Conservation (phyloP, 2,113 vertebrate genomes). For the Salminus brasiliensis region DNA sequence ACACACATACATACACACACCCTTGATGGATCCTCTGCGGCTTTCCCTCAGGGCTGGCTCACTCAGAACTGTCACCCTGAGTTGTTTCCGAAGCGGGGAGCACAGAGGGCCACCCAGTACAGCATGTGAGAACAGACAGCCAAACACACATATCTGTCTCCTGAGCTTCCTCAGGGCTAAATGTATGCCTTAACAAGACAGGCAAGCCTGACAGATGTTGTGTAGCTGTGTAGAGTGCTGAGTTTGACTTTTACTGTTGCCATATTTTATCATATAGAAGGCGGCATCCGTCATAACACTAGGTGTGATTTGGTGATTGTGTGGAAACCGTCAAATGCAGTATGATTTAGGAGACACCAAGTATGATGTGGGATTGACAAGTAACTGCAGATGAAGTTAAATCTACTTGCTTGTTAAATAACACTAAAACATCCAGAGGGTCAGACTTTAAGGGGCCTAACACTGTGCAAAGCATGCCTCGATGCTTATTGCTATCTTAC, state of each 20-base stretch:
- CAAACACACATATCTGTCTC: conserved; percentile 26
- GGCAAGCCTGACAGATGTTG: neutral
- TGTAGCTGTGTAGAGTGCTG: neutral
- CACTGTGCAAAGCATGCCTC: too few relatives aligned
- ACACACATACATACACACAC: neutral
- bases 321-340: neutral
- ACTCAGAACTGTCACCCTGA: conserved; percentile 6
- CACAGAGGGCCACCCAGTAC: neutral
- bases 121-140: conserved; percentile 20
- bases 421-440: too few relatives aligned
- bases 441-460: too few relatives aligned
- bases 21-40: neutral
- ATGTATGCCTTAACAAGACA: conserved; percentile 8
- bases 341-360: neutral
- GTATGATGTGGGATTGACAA: neutral
- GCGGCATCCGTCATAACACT: neutral
- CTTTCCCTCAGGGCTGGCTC: neutral
- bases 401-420: neutral
- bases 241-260: neutral
- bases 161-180: neutral
- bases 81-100: neutral
- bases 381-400: neutral
- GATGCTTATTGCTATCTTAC: too few relatives aligned
- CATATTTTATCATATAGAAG: neutral
- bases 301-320: neutral